These are phyloP conservation scores for Nothocercus nigrocapillus DNA, from an alignment of 2,113 vertebrate species.

Conservation along the genomic window DNA sequence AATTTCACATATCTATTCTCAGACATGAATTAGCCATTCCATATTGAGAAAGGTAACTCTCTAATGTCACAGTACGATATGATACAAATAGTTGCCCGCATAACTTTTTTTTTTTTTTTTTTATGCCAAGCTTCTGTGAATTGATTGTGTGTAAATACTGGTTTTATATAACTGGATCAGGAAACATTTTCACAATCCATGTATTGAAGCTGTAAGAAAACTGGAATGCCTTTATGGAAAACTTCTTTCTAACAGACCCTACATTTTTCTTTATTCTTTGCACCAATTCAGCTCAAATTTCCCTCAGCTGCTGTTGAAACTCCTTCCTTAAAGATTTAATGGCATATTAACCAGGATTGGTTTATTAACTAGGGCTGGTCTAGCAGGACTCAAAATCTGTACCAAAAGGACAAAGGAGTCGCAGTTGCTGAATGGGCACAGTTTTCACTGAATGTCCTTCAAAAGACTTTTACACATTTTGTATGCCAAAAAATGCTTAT, in stretches of 20 bases:
- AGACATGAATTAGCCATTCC: background rate
- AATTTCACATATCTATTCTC: background rate
- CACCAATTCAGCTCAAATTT: background rate
- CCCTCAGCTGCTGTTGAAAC: background rate
- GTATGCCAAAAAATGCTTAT: background rate
- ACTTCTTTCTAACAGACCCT: background rate
- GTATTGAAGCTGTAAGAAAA: background rate
- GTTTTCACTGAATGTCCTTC: background rate
- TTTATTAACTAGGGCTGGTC: too few species aligned
- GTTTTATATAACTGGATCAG: slow-evolving; percentile 57
- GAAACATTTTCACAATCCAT: slow-evolving; percentile 38
- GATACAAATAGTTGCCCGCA: slow-evolving; percentile 23
- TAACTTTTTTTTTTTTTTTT: background rate
- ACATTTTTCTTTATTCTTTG: background rate
- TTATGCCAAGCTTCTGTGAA: slow-evolving; percentile 20
- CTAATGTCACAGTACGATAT: background rate
- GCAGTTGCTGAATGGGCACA: background rate
- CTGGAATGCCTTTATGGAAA: background rate
- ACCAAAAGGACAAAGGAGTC: background rate
- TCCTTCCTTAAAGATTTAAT: background rate
- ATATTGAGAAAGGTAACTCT: slow-evolving; percentile 50
- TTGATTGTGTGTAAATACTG: slow-evolving; percentile 61
- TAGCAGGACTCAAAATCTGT: background rate
- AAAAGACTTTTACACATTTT: background rate
- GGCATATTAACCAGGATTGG: background rate